phyloP scores from a whole-genome alignment of 1,140 invertebrate species.

The Atopsyche davidsoni region DNA sequence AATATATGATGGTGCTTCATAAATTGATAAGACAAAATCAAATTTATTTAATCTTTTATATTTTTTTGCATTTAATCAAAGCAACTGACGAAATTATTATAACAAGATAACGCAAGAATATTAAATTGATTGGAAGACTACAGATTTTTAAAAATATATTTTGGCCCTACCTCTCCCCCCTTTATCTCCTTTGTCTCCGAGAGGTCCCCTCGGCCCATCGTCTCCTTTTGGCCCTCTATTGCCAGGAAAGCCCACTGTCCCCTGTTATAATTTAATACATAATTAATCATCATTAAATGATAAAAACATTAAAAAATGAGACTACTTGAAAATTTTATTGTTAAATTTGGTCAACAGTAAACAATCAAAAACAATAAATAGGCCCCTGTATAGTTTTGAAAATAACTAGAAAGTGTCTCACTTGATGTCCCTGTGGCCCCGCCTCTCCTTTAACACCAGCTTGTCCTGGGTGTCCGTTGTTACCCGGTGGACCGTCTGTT shows the following conservation, averaged over 20 bases:
- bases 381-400: too few relatives aligned
- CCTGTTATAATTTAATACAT: constrained; percentile 34
- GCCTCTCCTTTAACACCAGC: constrained; percentile 61
- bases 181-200: constrained; percentile 54
- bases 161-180: constrained; percentile 45
- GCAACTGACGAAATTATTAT: too few relatives aligned
- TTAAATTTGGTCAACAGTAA: not conserved
- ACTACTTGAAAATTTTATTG: not conserved
- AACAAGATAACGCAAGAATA: too few relatives aligned
- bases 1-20: too few relatives aligned
- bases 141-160: too few relatives aligned
- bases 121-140: too few relatives aligned
- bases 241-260: constrained; percentile 70
- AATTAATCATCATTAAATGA: not conserved
- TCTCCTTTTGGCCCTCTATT: constrained; percentile 69
- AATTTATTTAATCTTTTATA: too few relatives aligned
- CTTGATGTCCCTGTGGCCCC: constrained; percentile 60
- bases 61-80: too few relatives aligned
- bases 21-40: too few relatives aligned
- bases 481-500: constrained; percentile 66
- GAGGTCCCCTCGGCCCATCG: constrained; percentile 61
- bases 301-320: not conserved
- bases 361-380: not conserved
- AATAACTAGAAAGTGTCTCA: constrained; percentile 19
- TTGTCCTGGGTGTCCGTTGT: constrained; percentile 62